phyloP scores from a whole-genome alignment of 2,797 vertebrate genomes.

The Eulemur rubriventer region DNA sequence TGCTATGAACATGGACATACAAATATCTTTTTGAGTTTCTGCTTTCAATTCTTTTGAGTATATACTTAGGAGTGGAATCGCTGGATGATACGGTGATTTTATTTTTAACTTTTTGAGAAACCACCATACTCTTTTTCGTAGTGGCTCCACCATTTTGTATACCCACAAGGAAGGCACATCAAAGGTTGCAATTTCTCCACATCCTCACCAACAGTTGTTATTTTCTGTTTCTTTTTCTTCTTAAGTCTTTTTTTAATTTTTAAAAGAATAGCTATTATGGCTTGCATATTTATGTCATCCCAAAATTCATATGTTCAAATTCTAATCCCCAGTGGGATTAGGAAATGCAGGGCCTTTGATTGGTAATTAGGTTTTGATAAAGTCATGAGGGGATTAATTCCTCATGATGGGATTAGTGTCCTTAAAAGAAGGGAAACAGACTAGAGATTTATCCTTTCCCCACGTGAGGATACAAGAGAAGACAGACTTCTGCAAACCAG shows the following conservation, averaged over 20 bases:
- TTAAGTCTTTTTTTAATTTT: neutral
- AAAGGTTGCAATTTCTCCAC: neutral
- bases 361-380: too few relatives aligned
- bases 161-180: neutral
- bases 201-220: neutral
- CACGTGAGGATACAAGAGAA: neutral
- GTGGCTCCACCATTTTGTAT: too few relatives aligned
- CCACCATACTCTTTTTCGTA: too few relatives aligned
- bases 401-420: neutral
- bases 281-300: neutral
- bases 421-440: neutral
- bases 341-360: neutral
- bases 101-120: too few relatives aligned
- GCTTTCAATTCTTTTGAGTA: too few relatives aligned
- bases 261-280: neutral
- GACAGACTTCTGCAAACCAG: neutral
- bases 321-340: neutral
- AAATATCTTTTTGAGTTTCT: too few relatives aligned
- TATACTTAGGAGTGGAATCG: too few relatives aligned
- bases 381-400: neutral
- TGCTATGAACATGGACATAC: too few relatives aligned
- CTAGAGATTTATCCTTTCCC: neutral
- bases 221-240: neutral
- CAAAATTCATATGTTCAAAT: neutral
- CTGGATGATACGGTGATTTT: too few relatives aligned